phyloP scores from a whole-genome alignment of 1,140 invertebrate species.

The Zaprionus camerounensis region DNA sequence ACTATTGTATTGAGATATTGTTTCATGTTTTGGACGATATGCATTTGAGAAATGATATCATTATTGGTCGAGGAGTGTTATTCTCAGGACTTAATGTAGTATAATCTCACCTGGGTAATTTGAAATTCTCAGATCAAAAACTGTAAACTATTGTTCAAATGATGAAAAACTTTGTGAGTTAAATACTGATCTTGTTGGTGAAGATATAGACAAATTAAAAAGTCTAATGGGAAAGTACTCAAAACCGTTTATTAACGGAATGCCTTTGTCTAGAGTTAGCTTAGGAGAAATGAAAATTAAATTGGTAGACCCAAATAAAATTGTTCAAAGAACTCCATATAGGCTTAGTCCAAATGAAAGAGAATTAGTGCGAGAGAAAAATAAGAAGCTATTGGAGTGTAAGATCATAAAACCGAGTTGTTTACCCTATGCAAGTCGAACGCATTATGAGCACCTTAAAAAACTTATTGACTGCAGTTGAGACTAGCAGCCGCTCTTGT shows the following conservation, averaged over 20 bases:
- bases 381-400: conserved; percentile 12
- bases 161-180: conserved; percentile 19
- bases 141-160: conserved; percentile 23
- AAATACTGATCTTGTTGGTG: conserved; percentile 29
- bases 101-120: too few relatives aligned
- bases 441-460: conserved; percentile 18
- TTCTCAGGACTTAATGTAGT: neutral
- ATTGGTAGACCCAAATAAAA: conserved; percentile 26
- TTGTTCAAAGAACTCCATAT: conserved; percentile 41
- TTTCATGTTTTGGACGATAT: neutral
- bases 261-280: conserved; percentile 26
- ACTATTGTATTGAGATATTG: neutral
- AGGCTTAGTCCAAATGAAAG: conserved; percentile 29
- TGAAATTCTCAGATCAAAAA: conserved; percentile 34
- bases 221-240: conserved; percentile 31
- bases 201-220: conserved; percentile 19
- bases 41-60: neutral
- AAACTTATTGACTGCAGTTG: conserved; percentile 14
- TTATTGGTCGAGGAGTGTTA: too few relatives aligned
- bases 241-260: conserved; percentile 37
- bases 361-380: neutral
- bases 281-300: conserved; percentile 46
- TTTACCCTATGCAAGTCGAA: conserved; percentile 16
- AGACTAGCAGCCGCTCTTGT: conserved; percentile 14
- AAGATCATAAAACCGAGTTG: conserved; percentile 32